Evolutionary conservation across 2,797 vertebrate genomes (phyloP).

Genomic region (Allobates femoralis): DNA sequence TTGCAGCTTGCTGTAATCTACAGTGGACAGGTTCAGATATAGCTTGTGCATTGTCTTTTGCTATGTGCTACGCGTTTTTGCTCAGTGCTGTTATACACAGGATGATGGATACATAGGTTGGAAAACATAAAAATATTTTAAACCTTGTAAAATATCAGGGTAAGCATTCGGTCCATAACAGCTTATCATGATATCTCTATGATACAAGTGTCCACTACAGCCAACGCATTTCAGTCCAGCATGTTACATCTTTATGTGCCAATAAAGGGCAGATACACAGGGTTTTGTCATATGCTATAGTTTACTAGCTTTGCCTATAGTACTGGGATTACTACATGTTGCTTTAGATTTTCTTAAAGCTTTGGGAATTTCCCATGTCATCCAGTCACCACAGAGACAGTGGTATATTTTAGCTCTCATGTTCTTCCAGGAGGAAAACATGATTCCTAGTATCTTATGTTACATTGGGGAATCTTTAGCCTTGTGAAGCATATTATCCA

Average conservation of each 20-base stretch:
- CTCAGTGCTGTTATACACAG: background rate
- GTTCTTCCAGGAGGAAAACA: conserved; percentile 58
- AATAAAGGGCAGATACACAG: background rate
- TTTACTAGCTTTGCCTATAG: background rate
- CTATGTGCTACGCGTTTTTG: background rate
- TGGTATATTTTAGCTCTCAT: conserved; percentile 11
- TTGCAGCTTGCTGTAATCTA: background rate
- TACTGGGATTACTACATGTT: background rate
- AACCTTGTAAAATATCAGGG: background rate
- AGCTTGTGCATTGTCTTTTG: background rate
- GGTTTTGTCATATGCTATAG: background rate
- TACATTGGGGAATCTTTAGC: background rate
- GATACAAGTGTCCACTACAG: background rate
- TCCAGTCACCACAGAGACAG: conserved; percentile 33
- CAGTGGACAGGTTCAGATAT: background rate
- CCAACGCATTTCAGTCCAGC: background rate
- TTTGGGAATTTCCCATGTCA: conserved; percentile 30
- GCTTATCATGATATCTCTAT: background rate
- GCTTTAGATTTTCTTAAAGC: background rate
- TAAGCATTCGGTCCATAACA: background rate
- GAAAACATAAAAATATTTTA: background rate
- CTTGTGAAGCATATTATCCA: background rate
- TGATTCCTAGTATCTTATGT: background rate
- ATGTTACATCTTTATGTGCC: background rate
- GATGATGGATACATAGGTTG: too few relatives aligned